Evolutionary conservation across 2,113 vertebrate species (phyloP).

Genomic region (Pangasianodon gigas): DNA sequence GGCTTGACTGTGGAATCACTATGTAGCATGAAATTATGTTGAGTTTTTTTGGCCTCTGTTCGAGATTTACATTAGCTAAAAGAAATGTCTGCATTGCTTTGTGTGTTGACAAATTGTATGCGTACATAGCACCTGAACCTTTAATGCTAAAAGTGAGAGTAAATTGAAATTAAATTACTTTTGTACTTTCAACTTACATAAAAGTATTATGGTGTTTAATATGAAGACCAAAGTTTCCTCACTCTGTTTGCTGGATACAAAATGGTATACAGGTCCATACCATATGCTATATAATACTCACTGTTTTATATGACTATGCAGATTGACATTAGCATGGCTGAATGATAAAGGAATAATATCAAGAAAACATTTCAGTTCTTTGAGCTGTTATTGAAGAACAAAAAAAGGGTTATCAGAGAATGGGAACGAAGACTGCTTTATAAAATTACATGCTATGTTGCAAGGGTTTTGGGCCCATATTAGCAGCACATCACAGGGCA

Average conservation of each 20-base stretch:
- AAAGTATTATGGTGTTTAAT: background rate
- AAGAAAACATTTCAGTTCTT: conserved; percentile 69
- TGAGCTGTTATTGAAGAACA: conserved; percentile 71
- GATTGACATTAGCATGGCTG: conserved; percentile 53
- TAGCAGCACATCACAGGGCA: conserved; percentile 74
- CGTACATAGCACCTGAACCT: conserved; percentile 55
- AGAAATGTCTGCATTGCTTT: conserved; percentile 46
- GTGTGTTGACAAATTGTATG: conserved; percentile 59
- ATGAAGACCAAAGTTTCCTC: background rate
- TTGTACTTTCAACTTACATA: background rate
- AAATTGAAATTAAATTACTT: conserved; percentile 66
- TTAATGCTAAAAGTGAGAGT: conserved; percentile 65
- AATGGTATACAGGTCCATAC: background rate
- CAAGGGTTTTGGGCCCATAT: conserved; percentile 67
- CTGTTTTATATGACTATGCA: background rate
- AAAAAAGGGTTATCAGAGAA: conserved; percentile 65
- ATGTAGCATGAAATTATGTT: conserved; percentile 18
- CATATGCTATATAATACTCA: background rate
- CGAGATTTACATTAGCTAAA: conserved; percentile 31
- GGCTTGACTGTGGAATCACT: conserved; percentile 12
- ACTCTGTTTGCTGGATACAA: background rate
- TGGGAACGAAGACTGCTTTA: conserved; percentile 70
- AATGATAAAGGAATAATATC: conserved; percentile 69
- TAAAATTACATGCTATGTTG: conserved; percentile 72
- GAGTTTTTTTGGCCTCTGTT: background rate